Base-by-base conservation (phyloP, 2,888 invertebrate species). In the Carterocephalus palaemon region DNA sequence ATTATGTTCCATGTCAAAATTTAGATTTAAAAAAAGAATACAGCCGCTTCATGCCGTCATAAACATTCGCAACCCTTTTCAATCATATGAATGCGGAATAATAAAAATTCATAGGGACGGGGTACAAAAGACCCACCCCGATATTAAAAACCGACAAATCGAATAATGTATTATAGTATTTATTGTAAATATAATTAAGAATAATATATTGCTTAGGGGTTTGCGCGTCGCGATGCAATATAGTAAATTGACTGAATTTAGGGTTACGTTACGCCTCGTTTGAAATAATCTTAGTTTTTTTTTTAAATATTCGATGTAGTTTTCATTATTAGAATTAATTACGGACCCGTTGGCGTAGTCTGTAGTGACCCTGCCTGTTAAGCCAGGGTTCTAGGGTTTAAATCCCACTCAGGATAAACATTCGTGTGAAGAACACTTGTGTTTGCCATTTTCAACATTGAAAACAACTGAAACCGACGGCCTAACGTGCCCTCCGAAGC, bases 141-240 rank as follows among this genome's bases (percentile, higher is more conserved):
- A 54, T 36, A 63, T 62, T 61, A 60, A 57, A 61, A 59, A 62
- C 60, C 61, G 60, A 61, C 62, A 65, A 62, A 57, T 64, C 56
- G 56, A 59, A 65, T 62, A 56, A 56, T 47, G 51, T 49, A 54
- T 47, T 54, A 52, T 60, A 57, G 59, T 61, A 58, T 61, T 64
- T 59, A 62, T 65, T 64, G 64, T 66, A 69, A 69, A 67, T 63
- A 67, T 54, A 60, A 62, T 64, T 63, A 59, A 39, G 51, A 41
- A 50, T 62, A 57, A 64, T 57, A 58, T 61, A 63, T 62, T 42
- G 54, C 46, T 49, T 32, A 22, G 34, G 48, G 36, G 23, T 23
- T 26, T n/a, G n/a, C n/a, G n/a, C n/a, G n/a, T n/a, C 42, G 52
- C 13, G 23, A 13, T 31, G 20, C 26, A 34, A 45, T 46, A 46